Evolutionary conservation across 2,797 vertebrate genomes (phyloP).

Genomic region (Acanthurus lineatus): DNA sequence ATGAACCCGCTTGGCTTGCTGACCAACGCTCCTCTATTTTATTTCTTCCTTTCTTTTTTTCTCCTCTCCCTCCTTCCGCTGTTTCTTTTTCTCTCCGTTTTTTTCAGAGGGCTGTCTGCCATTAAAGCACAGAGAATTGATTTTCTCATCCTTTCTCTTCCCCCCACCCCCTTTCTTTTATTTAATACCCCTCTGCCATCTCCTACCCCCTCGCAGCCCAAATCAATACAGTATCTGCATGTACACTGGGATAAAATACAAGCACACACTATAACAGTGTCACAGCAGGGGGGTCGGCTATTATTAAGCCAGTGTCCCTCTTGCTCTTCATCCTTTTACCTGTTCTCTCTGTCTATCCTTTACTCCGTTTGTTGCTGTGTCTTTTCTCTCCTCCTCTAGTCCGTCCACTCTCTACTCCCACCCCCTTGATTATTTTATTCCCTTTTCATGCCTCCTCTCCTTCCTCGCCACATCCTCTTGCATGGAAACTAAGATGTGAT

Average conservation of each 20-base stretch:
- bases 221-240: slow-evolving; percentile 79
- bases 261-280: slow-evolving; percentile 49
- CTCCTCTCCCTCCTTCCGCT: slow-evolving; percentile 1
- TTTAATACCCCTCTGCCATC: slow-evolving; percentile 75
- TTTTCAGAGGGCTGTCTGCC: slow-evolving; percentile 55
- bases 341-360: slow-evolving; percentile 5
- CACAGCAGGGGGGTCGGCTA: slow-evolving; percentile 39
- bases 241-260: slow-evolving; percentile 75
- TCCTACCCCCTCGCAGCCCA: slow-evolving; percentile 63
- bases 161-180: slow-evolving; percentile 63
- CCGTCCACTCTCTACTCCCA: too few relatives aligned
- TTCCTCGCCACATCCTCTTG: slow-evolving; percentile 23
- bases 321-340: slow-evolving; percentile 39
- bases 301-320: slow-evolving; percentile 32
- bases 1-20: slow-evolving; percentile 48
- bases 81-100: slow-evolving; percentile 30
- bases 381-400: slow-evolving; percentile 1
- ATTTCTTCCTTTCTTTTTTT: slow-evolving; percentile 11
- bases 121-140: slow-evolving; percentile 74
- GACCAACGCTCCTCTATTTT: slow-evolving; percentile 51
- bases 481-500: slow-evolving; percentile 60
- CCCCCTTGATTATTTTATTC: background rate
- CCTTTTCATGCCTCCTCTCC: slow-evolving; percentile 18
- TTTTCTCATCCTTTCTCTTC: slow-evolving; percentile 56
- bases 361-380: slow-evolving; percentile 5